Conservation (phyloP, 2,888 invertebrate species). For the Allophyes oxyacanthae region DNA sequence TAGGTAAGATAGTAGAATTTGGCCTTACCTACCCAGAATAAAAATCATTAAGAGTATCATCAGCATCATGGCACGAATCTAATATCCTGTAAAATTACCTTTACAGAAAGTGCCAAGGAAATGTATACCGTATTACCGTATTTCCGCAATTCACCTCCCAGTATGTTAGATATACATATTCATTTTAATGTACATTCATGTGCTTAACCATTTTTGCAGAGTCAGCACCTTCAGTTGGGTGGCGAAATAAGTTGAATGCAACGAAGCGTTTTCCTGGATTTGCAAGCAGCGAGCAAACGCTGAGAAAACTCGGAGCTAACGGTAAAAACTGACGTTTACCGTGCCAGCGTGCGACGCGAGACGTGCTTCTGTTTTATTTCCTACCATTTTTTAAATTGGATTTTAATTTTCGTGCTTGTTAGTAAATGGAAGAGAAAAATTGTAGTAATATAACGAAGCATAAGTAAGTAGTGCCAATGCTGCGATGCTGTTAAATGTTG, state of each 20-base stretch:
- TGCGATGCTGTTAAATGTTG: no score
- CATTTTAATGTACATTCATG: conserved; percentile 29
- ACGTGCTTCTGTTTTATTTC: conserved; percentile 26
- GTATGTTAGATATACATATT: conserved; percentile 17
- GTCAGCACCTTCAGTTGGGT: conserved; percentile 54
- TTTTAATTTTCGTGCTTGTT: conserved; percentile 35
- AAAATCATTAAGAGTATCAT: no score
- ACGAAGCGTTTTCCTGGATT: conserved; percentile 63
- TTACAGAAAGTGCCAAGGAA: conserved; percentile 7
- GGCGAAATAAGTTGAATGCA: conserved; percentile 63
- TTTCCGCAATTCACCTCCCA: conserved; percentile 10
- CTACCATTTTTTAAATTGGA: conserved; percentile 26
- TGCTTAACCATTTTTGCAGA: conserved; percentile 45
- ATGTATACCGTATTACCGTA: conserved; percentile 13
- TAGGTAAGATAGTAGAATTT: no score
- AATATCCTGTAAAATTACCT: background rate
- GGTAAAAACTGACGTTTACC: conserved; percentile 42
- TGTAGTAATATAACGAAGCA: background rate
- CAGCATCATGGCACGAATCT: background rate
- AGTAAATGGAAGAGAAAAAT: conserved; percentile 1
- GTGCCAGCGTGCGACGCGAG: conserved; percentile 7
- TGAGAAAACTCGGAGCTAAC: conserved; percentile 48
- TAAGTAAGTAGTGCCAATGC: no score
- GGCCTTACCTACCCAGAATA: no score
- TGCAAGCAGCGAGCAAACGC: conserved; percentile 53